phyloP scores from a whole-genome alignment of 1,140 invertebrate species.

The Drosophila ogumai region DNA sequence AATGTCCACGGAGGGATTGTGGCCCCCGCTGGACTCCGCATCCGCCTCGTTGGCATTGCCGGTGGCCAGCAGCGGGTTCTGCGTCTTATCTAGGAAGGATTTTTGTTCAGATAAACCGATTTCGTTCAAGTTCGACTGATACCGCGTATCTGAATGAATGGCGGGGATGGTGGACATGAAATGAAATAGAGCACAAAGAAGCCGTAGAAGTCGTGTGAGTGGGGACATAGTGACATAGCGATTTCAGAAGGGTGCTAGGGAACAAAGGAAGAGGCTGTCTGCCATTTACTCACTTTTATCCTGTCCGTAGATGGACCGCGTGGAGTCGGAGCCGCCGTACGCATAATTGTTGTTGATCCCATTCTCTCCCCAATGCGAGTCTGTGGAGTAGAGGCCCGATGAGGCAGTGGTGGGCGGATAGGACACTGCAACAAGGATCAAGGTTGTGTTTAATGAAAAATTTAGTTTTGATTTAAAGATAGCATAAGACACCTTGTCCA shows the following conservation, averaged over 20 bases:
- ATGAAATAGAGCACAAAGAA: conserved; percentile 42
- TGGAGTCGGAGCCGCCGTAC: conserved; percentile 57
- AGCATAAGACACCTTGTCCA: too few species aligned
- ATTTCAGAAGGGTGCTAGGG: conserved; percentile 5
- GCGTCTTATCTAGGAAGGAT: conserved; percentile 86
- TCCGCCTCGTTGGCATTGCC: conserved; percentile 69
- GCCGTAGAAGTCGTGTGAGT: conserved; percentile 52
- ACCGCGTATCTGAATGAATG: conserved; percentile 87
- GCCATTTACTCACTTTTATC: conserved; percentile 74
- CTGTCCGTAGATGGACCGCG: conserved; percentile 59
- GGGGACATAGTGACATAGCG: conserved; percentile 16
- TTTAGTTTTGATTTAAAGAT: too few species aligned
- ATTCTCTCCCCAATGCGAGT: conserved; percentile 70
- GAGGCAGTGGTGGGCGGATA: conserved; percentile 75
- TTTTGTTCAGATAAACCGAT: conserved; percentile 90
- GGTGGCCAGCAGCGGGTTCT: conserved; percentile 77
- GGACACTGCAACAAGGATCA: conserved; percentile 57
- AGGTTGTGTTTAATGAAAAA: not conserved
- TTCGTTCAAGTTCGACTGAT: conserved; percentile 89
- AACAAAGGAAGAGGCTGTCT: not conserved
- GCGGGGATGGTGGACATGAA: conserved; percentile 49
- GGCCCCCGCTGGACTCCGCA: conserved; percentile 40
- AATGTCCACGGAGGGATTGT: conserved; percentile 45
- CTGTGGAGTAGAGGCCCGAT: conserved; percentile 68
- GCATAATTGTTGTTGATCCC: conserved; percentile 42